phyloP scores from a whole-genome alignment of 2,113 vertebrate species.

The Psettodes erumei region DNA sequence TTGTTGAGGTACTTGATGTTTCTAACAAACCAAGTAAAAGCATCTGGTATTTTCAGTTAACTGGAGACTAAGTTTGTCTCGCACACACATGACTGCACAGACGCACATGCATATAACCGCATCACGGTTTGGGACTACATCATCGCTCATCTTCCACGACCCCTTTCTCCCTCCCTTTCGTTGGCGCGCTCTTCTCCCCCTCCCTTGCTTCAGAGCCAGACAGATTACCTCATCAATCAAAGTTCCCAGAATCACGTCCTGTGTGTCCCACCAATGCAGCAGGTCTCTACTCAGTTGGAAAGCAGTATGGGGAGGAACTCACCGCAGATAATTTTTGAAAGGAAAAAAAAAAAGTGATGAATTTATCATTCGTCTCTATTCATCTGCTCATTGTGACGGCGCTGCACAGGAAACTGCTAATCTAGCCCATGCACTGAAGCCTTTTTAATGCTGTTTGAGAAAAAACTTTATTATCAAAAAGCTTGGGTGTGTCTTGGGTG shows the following conservation, averaged over 20 bases:
- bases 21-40: conserved; percentile 13
- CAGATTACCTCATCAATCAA: conserved; percentile 79
- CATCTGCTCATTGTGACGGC: conserved; percentile 18
- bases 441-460: conserved; percentile 19
- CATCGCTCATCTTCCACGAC: conserved; percentile 53
- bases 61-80: conserved; percentile 1
- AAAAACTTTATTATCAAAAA: conserved; percentile 31
- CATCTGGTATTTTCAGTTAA: conserved; percentile 5
- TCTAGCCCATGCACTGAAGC: conserved; percentile 37
- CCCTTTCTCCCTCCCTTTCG: conserved; percentile 17
- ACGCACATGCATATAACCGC: conserved; percentile 39
- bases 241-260: conserved; percentile 70
- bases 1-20: neutral
- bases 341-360: conserved; percentile 19
- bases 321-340: conserved; percentile 44
- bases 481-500: neutral
- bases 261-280: conserved; percentile 41
- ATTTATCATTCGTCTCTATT: conserved; percentile 34
- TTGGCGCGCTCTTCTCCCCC: conserved; percentile 39
- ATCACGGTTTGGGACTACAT: conserved; percentile 48
- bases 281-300: conserved; percentile 40
- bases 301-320: conserved; percentile 14
- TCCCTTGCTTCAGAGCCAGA: conserved; percentile 67
- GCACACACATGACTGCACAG: conserved; percentile 2
- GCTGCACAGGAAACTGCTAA: conserved; percentile 44